phyloP scores from a whole-genome alignment of 2,113 vertebrate species.

The Girardinichthys multiradiatus region DNA sequence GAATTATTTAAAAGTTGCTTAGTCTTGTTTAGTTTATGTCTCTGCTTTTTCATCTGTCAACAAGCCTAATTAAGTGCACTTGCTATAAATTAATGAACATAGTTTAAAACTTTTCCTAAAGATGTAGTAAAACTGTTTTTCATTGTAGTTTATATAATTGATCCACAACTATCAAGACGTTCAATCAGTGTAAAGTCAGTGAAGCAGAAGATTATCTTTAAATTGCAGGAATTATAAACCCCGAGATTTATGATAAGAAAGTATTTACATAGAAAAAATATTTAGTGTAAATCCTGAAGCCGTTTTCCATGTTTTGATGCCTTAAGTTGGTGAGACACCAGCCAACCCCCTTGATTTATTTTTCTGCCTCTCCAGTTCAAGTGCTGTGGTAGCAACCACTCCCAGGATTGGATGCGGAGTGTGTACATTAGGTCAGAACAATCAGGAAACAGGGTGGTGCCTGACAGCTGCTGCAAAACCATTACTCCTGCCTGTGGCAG shows the following conservation, averaged over 20 bases:
- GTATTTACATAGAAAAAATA: not conserved
- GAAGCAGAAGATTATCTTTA: not conserved
- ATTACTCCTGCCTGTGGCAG: conserved; percentile 79
- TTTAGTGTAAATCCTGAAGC: too few relatives aligned
- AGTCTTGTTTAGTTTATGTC: conserved; percentile 13
- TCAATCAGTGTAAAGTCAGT: not conserved
- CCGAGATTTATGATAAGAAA: not conserved
- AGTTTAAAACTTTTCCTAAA: not conserved
- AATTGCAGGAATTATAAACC: not conserved
- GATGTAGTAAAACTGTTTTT: not conserved
- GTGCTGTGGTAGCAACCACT: conserved; percentile 89
- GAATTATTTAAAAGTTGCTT: not conserved
- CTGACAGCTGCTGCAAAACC: conserved; percentile 90
- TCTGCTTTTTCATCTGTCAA: not conserved
- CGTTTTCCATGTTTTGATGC: not conserved
- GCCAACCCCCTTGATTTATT: not conserved
- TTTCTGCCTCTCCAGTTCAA: conserved; percentile 79
- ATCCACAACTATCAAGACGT: not conserved
- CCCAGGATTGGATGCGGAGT: conserved; percentile 82
- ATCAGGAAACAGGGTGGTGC: conserved; percentile 76
- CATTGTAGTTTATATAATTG: not conserved
- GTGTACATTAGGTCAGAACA: conserved; percentile 71
- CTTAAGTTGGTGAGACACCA: not conserved
- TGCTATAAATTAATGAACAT: not conserved
- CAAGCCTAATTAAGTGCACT: not conserved